Evolutionary conservation across 2,113 vertebrate species (phyloP).

Genomic region (Peromyscus maniculatus): DNA sequence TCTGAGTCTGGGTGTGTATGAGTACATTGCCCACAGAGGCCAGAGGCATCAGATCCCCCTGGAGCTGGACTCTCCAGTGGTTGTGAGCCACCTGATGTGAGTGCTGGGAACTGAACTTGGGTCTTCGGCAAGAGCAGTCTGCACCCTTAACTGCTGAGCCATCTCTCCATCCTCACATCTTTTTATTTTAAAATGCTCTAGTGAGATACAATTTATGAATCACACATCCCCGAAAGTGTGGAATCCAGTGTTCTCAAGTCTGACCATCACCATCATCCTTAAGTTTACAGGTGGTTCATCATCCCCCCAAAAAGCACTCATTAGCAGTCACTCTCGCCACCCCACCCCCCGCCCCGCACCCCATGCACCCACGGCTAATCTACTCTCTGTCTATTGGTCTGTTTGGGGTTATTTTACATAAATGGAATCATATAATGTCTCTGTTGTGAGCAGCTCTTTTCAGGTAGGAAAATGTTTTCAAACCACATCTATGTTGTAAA

Average conservation of each 20-base stretch:
- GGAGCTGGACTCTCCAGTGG: not conserved
- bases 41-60: not conserved
- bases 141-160: not conserved
- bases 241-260: not conserved
- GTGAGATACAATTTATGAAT: not conserved
- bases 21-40: not conserved
- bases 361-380: too few species aligned
- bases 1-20: not conserved
- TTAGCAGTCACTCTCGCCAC: not conserved
- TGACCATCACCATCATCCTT: not conserved
- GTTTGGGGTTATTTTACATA: not conserved
- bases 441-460: not conserved
- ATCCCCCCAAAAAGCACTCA: not conserved
- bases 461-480: not conserved
- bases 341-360: too few species aligned
- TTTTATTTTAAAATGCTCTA: slow-evolving; percentile 40
- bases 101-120: not conserved
- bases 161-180: not conserved
- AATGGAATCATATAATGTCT: not conserved
- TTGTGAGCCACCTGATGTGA: not conserved
- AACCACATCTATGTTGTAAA: not conserved
- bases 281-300: slow-evolving; percentile 18
- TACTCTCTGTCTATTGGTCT: not conserved
- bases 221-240: not conserved
- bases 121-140: not conserved